phyloP scores from a whole-genome alignment of 35 echinoderm and acorn worm species.

The Hemicentrotus pulcherrimus region DNA sequence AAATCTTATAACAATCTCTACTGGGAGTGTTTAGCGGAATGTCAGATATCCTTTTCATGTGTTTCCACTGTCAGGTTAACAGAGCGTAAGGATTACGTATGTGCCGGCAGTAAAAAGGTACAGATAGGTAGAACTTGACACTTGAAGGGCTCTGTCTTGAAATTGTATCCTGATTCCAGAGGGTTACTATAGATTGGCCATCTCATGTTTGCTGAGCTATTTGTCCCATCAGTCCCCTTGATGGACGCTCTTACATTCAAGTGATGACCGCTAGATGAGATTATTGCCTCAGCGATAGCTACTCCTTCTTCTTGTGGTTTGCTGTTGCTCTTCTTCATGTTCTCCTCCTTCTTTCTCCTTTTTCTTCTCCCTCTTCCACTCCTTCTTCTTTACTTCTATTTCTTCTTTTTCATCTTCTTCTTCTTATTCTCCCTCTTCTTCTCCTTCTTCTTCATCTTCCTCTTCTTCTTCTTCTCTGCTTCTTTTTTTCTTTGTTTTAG shows the following conservation, averaged over 20 bases:
- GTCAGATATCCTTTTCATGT: neutral
- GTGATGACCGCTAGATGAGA: slow-evolving; percentile 16
- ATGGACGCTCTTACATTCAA: neutral
- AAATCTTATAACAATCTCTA: too few relatives aligned
- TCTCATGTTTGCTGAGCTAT: slow-evolving; percentile 1
- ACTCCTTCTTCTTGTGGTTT: neutral
- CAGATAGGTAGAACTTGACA: neutral
- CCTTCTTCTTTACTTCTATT: neutral
- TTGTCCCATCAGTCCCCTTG: neutral
- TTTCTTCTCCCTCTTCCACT: neutral
- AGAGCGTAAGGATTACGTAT: neutral
- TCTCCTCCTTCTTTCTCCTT: neutral
- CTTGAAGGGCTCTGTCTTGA: neutral
- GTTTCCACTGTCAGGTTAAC: neutral
- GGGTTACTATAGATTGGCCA: neutral
- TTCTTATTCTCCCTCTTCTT: neutral
- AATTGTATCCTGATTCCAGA: neutral
- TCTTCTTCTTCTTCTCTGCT: neutral
- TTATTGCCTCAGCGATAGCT: neutral
- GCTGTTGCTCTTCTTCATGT: neutral
- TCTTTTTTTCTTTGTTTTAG: too few relatives aligned
- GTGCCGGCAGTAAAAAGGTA: neutral
- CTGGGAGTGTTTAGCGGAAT: neutral
- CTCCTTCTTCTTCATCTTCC: neutral
- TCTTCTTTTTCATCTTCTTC: neutral